Evolutionary conservation across 2,113 vertebrate species (phyloP), one percentile per base, ranked within the genome.

Genomic region (Pterocles gutturalis): DNA sequence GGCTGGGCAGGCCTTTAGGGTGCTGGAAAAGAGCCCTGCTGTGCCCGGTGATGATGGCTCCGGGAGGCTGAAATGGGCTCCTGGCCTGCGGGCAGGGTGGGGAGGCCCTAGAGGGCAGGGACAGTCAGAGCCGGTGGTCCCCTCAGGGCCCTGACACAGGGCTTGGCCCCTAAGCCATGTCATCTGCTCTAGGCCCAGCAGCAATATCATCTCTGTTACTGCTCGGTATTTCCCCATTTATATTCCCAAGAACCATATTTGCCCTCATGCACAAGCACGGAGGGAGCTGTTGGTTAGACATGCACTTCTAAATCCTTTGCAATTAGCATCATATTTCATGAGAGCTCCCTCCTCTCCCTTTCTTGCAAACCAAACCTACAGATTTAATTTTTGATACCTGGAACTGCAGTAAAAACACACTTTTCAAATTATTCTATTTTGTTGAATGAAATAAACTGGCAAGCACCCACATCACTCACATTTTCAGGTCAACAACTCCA

Each of bases 151-250:
- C 48, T 48, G 26, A 25, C 29, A 48, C 17, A 34, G 17, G 33
- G 58, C 18, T 36, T 34, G 21, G 33, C 22, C 51, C 46, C 24
- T 45, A 4, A 0, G 0, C 28, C 20, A 5, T 0, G 0, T 5
- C n/a, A 28, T 36, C 49, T 57, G 15, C 53, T 73, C 25, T 17
- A 65, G 21, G 65, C 43, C 15, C 29, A 57, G 55, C 11, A 69
- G 54, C 36, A 66, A 5, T 13, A 71, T 8, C 41, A n/a, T 25
- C 28, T 54, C 26, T 34, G 28, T 12, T 49, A 48, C 31, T 71
- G 48, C n/a, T 70, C 45, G 48, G 12, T 62, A 28, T 45, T 62
- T 43, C n/a, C 20, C n/a, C 22, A 8, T 16, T 73, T 61, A 34
- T 5, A 29, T 48, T 51, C 49, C 45, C 55, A 48, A 84, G 49